phyloP scores from a whole-genome alignment of 2,888 invertebrate species.

The Chironomus tentans region DNA sequence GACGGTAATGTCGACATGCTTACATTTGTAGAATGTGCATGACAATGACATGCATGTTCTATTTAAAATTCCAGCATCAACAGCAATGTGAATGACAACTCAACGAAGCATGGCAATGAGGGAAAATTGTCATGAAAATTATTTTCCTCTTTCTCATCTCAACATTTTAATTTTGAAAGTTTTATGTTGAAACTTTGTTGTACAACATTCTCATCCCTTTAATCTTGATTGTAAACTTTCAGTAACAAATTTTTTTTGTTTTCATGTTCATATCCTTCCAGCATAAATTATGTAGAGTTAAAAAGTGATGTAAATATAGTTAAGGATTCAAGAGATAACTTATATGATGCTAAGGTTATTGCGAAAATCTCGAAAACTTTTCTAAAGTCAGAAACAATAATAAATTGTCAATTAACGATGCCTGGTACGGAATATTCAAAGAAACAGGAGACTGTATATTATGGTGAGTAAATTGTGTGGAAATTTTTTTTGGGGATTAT shows the following conservation, averaged over 20 bases:
- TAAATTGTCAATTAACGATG: constrained; percentile 42
- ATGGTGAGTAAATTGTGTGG: constrained; percentile 36
- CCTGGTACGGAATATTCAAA: constrained; percentile 43
- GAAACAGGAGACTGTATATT: constrained; percentile 43
- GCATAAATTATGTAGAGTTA: constrained; percentile 23
- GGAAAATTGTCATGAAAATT: no score
- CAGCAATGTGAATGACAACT: no score
- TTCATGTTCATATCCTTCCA: background rate
- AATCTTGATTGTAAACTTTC: no score
- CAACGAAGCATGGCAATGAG: no score
- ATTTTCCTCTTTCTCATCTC: no score
- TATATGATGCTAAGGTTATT: constrained; percentile 41
- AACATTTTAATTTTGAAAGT: background rate
- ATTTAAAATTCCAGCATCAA: no score
- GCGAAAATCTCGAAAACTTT: constrained; percentile 40
- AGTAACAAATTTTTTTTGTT: background rate
- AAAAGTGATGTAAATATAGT: constrained; percentile 17
- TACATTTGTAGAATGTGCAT: no score
- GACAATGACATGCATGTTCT: no score
- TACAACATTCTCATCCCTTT: background rate
- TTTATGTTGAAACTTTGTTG: background rate
- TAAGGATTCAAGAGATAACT: constrained; percentile 33
- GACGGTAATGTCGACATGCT: no score
- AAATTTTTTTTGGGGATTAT: no score
- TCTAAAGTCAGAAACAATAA: constrained; percentile 43